A percentile compares a stretch with the other conserved stretches of the same genome.
phyloP scores from a whole-genome alignment of 2,113 vertebrate genomes.

The Vireo altiloquus region DNA sequence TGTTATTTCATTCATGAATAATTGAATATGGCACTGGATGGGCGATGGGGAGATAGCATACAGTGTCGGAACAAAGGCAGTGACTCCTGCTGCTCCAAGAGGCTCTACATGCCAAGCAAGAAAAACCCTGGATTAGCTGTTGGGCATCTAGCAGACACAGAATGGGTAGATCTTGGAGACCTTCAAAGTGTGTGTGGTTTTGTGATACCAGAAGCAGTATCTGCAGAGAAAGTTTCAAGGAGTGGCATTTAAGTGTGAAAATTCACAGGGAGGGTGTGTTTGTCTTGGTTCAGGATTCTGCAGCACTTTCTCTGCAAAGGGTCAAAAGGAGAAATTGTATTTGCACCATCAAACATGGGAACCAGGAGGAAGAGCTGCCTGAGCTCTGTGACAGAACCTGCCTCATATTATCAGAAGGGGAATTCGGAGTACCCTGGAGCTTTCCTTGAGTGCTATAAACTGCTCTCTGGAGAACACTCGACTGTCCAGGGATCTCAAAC shows the following conservation, averaged over 20 bases:
- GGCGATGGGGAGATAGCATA: conserved; percentile 47
- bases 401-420: neutral
- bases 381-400: neutral
- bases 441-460: neutral
- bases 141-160: neutral
- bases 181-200: neutral
- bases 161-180: neutral
- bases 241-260: neutral
- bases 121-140: neutral
- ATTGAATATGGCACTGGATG: conserved; percentile 71
- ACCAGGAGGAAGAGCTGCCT: neutral
- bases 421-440: neutral
- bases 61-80: neutral
- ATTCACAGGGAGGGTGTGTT: neutral
- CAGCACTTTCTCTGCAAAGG: neutral
- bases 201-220: neutral
- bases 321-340: neutral
- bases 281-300: neutral
- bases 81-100: neutral
- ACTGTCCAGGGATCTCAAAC: neutral
- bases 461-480: neutral
- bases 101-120: neutral
- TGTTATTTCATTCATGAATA: conserved; percentile 83
- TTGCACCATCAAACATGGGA: neutral
- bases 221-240: neutral